These are phyloP conservation scores for Diabrotica balteata DNA, from an alignment of 2,888 invertebrate genomes.

Conservation along the genomic window DNA sequence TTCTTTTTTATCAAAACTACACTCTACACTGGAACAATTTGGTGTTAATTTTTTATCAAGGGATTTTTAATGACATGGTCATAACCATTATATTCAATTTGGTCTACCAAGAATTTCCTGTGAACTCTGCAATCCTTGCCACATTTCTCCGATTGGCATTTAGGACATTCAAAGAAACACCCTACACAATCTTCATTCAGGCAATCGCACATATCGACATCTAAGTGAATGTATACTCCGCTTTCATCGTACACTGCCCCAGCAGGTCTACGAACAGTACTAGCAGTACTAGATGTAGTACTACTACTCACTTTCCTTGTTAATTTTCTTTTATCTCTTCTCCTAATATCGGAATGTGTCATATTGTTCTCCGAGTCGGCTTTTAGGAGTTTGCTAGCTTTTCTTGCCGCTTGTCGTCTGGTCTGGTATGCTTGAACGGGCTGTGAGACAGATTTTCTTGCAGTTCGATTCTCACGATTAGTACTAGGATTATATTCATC, in stretches of 20 bases:
- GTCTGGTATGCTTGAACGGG: slow-evolving; percentile 41
- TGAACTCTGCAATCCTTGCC: slow-evolving; percentile 82
- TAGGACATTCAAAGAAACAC: slow-evolving; percentile 82
- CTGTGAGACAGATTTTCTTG: slow-evolving; percentile 46
- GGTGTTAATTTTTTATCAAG: slow-evolving; percentile 40
- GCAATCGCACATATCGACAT: slow-evolving; percentile 85
- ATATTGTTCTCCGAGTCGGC: slow-evolving; percentile 47
- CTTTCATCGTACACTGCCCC: slow-evolving; percentile 74
- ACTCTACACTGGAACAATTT: too few relatives aligned
- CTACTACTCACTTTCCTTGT: slow-evolving; percentile 65
- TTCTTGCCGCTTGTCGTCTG: slow-evolving; percentile 47
- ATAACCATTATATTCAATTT: slow-evolving; percentile 81
- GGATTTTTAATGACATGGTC: slow-evolving; percentile 70
- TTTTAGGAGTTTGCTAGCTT: slow-evolving; percentile 41
- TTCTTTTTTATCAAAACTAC: background rate
- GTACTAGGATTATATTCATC: slow-evolving; percentile 42
- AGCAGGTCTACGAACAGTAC: slow-evolving; percentile 60
- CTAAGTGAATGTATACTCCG: slow-evolving; percentile 69
- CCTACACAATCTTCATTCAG: slow-evolving; percentile 78
- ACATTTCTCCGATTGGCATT: slow-evolving; percentile 78
- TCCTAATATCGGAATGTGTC: slow-evolving; percentile 79
- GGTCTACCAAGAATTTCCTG: slow-evolving; percentile 80
- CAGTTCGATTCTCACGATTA: slow-evolving; percentile 43
- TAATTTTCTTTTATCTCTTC: slow-evolving; percentile 78
- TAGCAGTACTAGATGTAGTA: slow-evolving; percentile 56